Percentiles rank a stretch among this genome's conserved stretches.
phyloP scores from a whole-genome alignment of 2,797 vertebrate genomes.

The Dromococcyx pavoninus region DNA sequence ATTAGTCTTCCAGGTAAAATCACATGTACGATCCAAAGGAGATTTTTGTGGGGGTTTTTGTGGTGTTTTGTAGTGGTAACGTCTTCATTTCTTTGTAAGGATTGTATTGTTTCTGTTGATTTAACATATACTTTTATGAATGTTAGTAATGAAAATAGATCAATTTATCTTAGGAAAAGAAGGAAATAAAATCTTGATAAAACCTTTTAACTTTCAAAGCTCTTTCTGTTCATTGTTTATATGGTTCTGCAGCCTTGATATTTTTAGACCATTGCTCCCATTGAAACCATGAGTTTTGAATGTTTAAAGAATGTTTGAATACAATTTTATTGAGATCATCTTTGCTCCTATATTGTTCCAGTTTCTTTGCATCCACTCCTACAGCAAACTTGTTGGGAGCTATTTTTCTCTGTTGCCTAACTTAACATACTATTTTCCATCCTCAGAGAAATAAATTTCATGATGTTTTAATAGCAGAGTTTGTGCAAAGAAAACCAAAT shows the following conservation, averaged over 20 bases:
- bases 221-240: constrained; percentile 34
- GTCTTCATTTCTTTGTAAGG: neutral
- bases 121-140: neutral
- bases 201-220: constrained; percentile 36
- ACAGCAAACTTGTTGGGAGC: neutral
- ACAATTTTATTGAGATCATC: neutral
- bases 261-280: constrained; percentile 40
- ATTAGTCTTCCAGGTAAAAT: neutral
- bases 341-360: neutral
- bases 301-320: constrained; percentile 10
- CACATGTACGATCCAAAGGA: neutral
- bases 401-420: neutral
- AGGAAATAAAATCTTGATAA: constrained; percentile 16
- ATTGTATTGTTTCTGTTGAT: neutral
- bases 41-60: neutral
- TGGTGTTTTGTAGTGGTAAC: neutral
- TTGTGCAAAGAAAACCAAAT: neutral
- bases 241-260: constrained; percentile 15
- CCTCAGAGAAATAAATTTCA: neutral
- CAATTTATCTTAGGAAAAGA: neutral
- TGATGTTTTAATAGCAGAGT: neutral
- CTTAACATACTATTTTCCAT: neutral
- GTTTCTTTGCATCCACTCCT: neutral
- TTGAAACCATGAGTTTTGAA: constrained; percentile 38
- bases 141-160: neutral